phyloP scores from a whole-genome alignment of 64 coral and sea anemone genomes.

The Trachythela sp. region DNA sequence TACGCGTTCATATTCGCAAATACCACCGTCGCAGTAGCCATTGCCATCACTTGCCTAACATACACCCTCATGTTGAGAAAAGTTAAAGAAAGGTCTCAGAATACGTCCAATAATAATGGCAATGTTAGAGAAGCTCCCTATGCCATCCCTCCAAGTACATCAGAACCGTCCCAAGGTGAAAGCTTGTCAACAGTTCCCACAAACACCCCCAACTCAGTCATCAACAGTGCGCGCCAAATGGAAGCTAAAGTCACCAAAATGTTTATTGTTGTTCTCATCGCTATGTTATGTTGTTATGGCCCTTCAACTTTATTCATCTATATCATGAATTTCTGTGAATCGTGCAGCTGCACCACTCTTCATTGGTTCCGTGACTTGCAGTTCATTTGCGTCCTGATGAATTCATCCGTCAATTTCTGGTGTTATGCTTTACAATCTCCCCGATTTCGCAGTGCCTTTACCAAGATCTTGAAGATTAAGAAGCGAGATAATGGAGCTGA shows the following conservation, averaged over 20 bases:
- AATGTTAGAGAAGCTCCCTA: background rate
- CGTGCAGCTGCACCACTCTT: background rate
- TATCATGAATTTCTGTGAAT: constrained; percentile 22
- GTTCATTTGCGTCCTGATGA: background rate
- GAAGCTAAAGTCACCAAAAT: background rate
- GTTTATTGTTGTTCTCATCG: constrained; percentile 16
- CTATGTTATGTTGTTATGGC: constrained; percentile 1
- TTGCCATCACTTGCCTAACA: constrained; percentile 41
- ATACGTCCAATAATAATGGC: background rate
- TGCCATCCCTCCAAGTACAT: background rate
- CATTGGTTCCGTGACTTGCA: constrained; percentile 4
- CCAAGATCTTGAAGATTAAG: background rate
- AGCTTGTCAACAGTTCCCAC: background rate
- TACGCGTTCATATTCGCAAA: constrained; percentile 87
- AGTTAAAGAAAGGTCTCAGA: constrained; percentile 36
- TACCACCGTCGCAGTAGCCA: constrained; percentile 54
- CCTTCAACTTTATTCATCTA: constrained; percentile 8
- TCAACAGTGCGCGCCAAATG: background rate
- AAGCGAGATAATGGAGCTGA: background rate
- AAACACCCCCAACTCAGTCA: background rate
- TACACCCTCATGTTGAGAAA: constrained; percentile 40
- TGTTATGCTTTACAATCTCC: background rate
- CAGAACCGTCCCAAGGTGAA: background rate
- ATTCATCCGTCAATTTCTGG: background rate
- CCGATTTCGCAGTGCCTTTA: constrained; percentile 8